Percentiles rank a stretch among this genome's conserved stretches.
Evolutionary conservation across 2,888 invertebrate genomes (phyloP).

Genomic region (Gymnocheta viridis): DNA sequence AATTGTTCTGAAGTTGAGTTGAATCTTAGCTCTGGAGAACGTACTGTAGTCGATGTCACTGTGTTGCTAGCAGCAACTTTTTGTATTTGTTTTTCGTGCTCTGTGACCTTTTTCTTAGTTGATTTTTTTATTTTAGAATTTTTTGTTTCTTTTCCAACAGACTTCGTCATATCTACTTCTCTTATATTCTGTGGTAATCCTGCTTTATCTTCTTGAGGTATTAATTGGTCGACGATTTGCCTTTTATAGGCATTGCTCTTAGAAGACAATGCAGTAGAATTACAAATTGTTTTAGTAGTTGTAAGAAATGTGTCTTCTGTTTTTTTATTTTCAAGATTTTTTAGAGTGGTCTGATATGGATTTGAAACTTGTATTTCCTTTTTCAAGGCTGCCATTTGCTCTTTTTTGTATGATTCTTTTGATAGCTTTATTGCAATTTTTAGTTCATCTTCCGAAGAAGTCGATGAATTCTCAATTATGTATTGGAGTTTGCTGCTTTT

Average conservation of each 20-base stretch:
- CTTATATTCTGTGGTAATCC: neutral
- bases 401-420: constrained; percentile 30
- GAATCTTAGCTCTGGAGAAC: constrained; percentile 10
- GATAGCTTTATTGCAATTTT: constrained; percentile 71
- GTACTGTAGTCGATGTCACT: constrained; percentile 34
- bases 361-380: neutral
- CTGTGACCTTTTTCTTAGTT: neutral
- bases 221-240: constrained; percentile 39
- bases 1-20: neutral
- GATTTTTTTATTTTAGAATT: neutral
- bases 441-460: constrained; percentile 46
- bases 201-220: neutral
- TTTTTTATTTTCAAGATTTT: neutral
- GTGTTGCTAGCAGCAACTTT: neutral
- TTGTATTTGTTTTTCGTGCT: neutral
- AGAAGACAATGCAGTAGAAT: constrained; percentile 75
- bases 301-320: constrained; percentile 71
- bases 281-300: constrained; percentile 71
- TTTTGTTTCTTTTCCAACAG: neutral
- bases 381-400: constrained; percentile 34
- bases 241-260: constrained; percentile 64
- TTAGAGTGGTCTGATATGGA: neutral
- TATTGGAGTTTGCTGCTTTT: neutral
- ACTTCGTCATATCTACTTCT: neutral
- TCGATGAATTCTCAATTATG: neutral